Evolutionary conservation across 2,113 vertebrate genomes (phyloP).

Genomic region (Ptychochromis oligacanthus): DNA sequence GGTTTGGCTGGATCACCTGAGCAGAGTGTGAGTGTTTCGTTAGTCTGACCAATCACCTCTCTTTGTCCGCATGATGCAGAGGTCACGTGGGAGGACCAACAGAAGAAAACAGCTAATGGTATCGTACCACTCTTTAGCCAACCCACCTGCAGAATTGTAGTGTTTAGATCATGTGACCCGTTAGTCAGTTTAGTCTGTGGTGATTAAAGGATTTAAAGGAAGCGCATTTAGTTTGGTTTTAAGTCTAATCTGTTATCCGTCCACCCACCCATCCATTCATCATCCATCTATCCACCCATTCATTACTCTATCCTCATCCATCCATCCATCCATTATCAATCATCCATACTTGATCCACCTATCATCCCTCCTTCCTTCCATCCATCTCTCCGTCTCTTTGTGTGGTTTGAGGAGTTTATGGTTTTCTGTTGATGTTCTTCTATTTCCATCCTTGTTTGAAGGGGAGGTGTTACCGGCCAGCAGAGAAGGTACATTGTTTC

Average conservation of each 20-base stretch:
- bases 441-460: conserved; percentile 25
- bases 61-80: conserved; percentile 83
- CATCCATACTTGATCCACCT: background rate
- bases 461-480: conserved; percentile 7
- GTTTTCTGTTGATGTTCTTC: background rate
- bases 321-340: background rate
- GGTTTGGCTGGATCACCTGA: conserved; percentile 14
- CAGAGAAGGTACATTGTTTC: conserved; percentile 33
- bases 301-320: background rate
- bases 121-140: conserved; percentile 82
- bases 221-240: background rate
- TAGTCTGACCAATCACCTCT: conserved; percentile 41
- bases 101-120: conserved; percentile 88
- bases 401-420: background rate
- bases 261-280: background rate
- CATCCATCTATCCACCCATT: background rate
- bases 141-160: conserved; percentile 85
- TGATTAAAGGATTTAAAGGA: background rate
- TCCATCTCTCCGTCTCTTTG: no score
- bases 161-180: conserved; percentile 49
- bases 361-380: background rate
- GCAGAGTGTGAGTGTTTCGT: background rate
- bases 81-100: conserved; percentile 98
- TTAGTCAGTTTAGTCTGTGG: background rate
- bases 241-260: background rate